Evolutionary conservation across 1,140 invertebrate genomes (phyloP), one percentile per base, ranked within the genome.

Genomic region (Notospermus geniculatus): DNA sequence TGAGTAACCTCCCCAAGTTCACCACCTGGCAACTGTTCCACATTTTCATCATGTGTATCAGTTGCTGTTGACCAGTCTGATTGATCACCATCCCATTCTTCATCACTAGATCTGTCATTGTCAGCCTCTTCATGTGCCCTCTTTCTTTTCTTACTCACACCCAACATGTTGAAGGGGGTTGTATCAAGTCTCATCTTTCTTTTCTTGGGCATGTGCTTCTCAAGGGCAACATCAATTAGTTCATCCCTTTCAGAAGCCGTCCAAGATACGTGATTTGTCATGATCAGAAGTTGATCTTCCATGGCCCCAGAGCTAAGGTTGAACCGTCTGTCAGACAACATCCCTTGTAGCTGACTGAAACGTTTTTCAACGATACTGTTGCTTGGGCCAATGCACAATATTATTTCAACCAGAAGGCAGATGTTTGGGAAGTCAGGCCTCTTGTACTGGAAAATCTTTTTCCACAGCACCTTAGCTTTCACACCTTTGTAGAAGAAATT

Each of bases 331-430:
- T 50, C 46, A 7, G 46, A 50, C 46, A 50, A 50, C 46, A 50
- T 50, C 4, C 19, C 46, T 50, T 19, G n/a, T n/a, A 50, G n/a
- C 19, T 19, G 25, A n/a, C 46, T 50, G 46, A 50, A 50, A n/a
- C 46, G n/a, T 50, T 50, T 50, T 50, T 50, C 46, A 27, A 50
- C 46, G 4, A 50, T 50, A n/a, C 46, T 50, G 46, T 50, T 50
- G n/a, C 46, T 50, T 50, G 46, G 46, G n/a, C 46, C 46, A 19
- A 50, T 23, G 46, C 46, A 50, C n/a, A 50, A 27, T 50, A 50
- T n/a, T 5, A 50, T 50, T n/a, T 50, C 46, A 19, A 50, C 46
- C n/a, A 50, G n/a, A 19, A 50, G 25, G n/a, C 46, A 50, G 46
- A 50, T 50, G 25, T 50, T 50, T 5, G 46, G 46, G 46, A 50